These are phyloP conservation scores for Phataginus tetradactyla DNA, from an alignment of 2,797 vertebrate genomes.

Conservation along the genomic window DNA sequence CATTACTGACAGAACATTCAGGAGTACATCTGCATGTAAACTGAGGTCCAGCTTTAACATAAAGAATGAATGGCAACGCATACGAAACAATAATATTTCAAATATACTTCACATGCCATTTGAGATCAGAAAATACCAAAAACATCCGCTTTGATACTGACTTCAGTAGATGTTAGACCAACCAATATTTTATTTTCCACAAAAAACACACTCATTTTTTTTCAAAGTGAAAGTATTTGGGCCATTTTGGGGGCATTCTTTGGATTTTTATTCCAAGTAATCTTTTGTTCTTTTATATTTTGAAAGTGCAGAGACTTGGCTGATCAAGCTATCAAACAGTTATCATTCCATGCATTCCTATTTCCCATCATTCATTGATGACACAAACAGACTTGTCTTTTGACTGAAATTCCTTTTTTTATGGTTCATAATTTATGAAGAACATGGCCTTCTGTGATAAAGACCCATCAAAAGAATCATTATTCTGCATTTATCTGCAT, in stretches of 20 bases:
- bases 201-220: conserved; percentile 58
- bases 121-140: conserved; percentile 67
- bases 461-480: conserved; percentile 81
- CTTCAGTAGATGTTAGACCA: conserved; percentile 71
- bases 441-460: conserved; percentile 81
- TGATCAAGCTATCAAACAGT: conserved; percentile 77
- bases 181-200: conserved; percentile 60
- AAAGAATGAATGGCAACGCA: not conserved
- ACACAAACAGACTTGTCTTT: conserved; percentile 81
- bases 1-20: conserved; percentile 5
- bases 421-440: conserved; percentile 79
- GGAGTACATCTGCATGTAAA: not conserved
- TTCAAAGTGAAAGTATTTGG: conserved; percentile 57
- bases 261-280: conserved; percentile 52
- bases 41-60: not conserved
- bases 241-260: conserved; percentile 38
- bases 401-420: conserved; percentile 76
- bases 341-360: conserved; percentile 65
- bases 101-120: conserved; percentile 27
- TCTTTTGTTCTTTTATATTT: conserved; percentile 70
- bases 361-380: conserved; percentile 72
- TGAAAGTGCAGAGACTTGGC: conserved; percentile 42
- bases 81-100: not conserved
- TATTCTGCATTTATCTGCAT: conserved; percentile 78
- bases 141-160: conserved; percentile 65